phyloP scores from a whole-genome alignment of 2,888 invertebrate species.

The Omphaloscelis lunosa region DNA sequence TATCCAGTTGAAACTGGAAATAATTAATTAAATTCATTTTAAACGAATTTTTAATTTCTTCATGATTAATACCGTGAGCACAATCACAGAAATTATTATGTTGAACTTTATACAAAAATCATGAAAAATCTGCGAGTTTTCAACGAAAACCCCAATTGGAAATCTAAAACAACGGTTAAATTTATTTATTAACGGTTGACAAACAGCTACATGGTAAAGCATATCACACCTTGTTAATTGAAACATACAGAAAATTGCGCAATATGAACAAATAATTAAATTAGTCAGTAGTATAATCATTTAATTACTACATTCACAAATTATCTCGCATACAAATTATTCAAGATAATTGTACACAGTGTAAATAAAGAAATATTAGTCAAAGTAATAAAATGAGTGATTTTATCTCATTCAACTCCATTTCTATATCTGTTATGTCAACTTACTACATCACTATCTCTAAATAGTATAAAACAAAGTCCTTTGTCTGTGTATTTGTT shows the following conservation, averaged over 20 bases:
- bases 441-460: slow-evolving; percentile 4
- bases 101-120: not conserved
- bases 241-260: not conserved
- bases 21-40: not conserved
- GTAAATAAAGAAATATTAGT: slow-evolving; percentile 27
- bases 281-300: slow-evolving; percentile 7
- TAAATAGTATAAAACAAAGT: not conserved
- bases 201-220: not conserved
- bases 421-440: slow-evolving; percentile 8
- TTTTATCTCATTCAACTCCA: slow-evolving; percentile 37
- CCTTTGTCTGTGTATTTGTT: slow-evolving; percentile 3
- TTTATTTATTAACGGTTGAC: not conserved
- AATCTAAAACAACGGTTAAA: not conserved
- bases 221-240: not conserved
- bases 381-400: slow-evolving; percentile 6
- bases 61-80: not conserved
- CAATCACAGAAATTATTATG: not conserved
- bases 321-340: slow-evolving; percentile 18
- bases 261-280: not conserved
- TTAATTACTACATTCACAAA: not conserved
- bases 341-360: not conserved
- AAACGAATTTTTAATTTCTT: not conserved
- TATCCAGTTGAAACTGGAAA: not conserved
- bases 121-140: not conserved
- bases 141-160: too few species aligned